These are phyloP conservation scores for Temnothorax nylanderi DNA, from an alignment of 1,140 invertebrate genomes.

Conservation along the genomic window DNA sequence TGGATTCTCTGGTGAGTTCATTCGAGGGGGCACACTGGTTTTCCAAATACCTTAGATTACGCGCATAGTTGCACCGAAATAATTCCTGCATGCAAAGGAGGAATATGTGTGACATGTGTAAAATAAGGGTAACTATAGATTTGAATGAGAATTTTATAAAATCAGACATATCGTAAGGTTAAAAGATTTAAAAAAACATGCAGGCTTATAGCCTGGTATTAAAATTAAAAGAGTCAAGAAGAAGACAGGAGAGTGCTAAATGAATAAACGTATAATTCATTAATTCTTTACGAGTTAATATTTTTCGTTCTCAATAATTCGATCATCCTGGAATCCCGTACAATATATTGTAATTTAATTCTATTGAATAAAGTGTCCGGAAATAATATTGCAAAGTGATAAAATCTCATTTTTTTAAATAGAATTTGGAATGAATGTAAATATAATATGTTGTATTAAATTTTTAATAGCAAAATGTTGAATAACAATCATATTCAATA, in stretches of 20 bases:
- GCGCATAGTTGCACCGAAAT: conserved; percentile 40
- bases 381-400: background rate
- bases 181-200: no score
- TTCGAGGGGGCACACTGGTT: conserved; percentile 63
- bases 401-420: background rate
- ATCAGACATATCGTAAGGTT: no score
- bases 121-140: background rate
- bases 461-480: background rate
- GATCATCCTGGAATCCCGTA: no score
- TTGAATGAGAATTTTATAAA: no score
- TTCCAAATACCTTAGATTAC: conserved; percentile 63
- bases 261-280: no score
- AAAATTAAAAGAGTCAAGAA: no score
- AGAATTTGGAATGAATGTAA: background rate
- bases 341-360: background rate
- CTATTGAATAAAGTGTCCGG: background rate
- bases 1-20: conserved; percentile 62
- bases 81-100: conserved; percentile 5
- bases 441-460: background rate
- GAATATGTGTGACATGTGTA: background rate
- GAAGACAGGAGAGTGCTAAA: no score
- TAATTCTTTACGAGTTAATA: no score
- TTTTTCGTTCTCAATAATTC: no score
- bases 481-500: no score
- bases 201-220: no score